Evolutionary conservation across 1,140 invertebrate genomes (phyloP), one percentile per base, ranked within the genome.

Genomic region (Pantala flavescens): DNA sequence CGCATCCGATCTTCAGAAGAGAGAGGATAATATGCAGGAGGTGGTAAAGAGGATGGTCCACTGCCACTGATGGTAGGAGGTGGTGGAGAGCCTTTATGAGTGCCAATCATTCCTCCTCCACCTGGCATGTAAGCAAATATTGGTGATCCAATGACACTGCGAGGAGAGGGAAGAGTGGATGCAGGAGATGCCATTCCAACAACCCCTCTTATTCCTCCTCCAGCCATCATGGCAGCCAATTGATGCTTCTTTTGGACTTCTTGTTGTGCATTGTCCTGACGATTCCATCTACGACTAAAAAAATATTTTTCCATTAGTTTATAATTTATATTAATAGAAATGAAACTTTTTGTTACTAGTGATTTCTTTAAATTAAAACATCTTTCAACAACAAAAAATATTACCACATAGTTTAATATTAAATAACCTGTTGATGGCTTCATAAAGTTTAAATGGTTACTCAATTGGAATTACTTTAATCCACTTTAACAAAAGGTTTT

Each of bases 71-170:
- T 16, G 3, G 49, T 63, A 3, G 49, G 77, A 73, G 78, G 78
- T 77, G 81, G 78, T 76, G 49, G 49, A 21, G 49, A 63, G 3
- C 49, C 49, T 63, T 63, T 63, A 21, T 63, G 49, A 7, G 16
- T 21, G 2, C 49, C n/a, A 1, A 63, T 63, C 49, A 63, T 63
- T 19, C 75, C 90, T 73, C 78, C 90, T 75, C 55, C 76, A 36
- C 89, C 88, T 5, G 82, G 81, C 87, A 93, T 91, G 78, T 93
- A 93, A 75, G 89, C 91, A 82, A 93, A 93, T 12, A 94, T 90
- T 0, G 92, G 91, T 0, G 91, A 92, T 0, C 90, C 90, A 77
- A 90, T 84, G 71, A 83, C 84, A 74, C n/a, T 43, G 9, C 73
- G 42, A 19, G 36, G 36, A 36, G 73, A 49, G 21, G 43, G 73